These are phyloP conservation scores for Pachydiplax longipennis DNA, from an alignment of 2,888 invertebrate genomes.

Conservation along the genomic window DNA sequence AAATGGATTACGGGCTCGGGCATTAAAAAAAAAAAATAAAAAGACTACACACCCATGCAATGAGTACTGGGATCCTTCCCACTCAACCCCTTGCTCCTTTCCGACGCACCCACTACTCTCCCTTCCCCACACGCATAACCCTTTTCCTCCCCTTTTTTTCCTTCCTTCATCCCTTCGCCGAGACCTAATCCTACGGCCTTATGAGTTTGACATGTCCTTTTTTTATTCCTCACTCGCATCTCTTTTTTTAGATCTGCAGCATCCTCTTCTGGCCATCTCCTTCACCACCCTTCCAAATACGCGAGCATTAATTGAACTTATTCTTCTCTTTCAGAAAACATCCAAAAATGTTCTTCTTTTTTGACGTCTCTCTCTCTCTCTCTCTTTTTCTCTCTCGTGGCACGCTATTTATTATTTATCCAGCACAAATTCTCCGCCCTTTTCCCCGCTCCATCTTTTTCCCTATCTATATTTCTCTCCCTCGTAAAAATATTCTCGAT, in stretches of 20 bases:
- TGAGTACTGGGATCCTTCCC: slow-evolving; percentile 42
- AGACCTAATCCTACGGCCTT: slow-evolving; percentile 35
- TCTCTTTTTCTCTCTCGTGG: background rate
- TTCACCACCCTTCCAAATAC: slow-evolving; percentile 12
- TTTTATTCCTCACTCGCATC: slow-evolving; percentile 23
- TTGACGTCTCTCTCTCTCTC: background rate
- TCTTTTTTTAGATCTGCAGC: background rate
- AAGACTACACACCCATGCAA: slow-evolving; percentile 45
- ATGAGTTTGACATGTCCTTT: slow-evolving; percentile 43
- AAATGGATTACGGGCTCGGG: slow-evolving; percentile 42
- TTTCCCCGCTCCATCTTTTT: background rate
- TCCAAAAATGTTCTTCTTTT: background rate
- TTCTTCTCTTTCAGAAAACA: slow-evolving; percentile 16
- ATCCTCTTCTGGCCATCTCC: slow-evolving; percentile 32
- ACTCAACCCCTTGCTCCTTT: background rate
- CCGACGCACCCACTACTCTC: background rate
- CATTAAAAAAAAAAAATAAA: slow-evolving; percentile 39
- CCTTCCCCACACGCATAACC: background rate
- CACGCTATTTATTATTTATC: slow-evolving; percentile 40
- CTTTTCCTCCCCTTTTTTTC: background rate
- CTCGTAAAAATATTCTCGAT: slow-evolving; percentile 23
- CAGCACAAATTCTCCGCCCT: slow-evolving; percentile 6
- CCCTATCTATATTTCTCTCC: background rate
- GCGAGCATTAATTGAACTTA: slow-evolving; percentile 40
- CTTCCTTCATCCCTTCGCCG: slow-evolving; percentile 33